A percentile compares a stretch with the other conserved stretches of the same genome.
phyloP scores from a whole-genome alignment of 1,140 invertebrate species.

The Cecropterus lyciades region DNA sequence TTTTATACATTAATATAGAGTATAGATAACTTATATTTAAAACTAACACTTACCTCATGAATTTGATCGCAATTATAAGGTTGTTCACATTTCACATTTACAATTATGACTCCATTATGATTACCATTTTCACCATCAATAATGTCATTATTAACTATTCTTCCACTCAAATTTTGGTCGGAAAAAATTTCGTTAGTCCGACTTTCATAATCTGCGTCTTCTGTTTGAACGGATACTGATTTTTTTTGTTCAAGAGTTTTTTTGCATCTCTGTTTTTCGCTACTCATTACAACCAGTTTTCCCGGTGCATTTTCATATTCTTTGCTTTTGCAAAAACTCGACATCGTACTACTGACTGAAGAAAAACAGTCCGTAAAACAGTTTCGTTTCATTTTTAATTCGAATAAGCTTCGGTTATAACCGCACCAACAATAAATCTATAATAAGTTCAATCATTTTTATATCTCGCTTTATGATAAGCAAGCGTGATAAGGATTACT shows the following conservation, averaged over 20 bases:
- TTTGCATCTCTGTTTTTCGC: constrained; percentile 17
- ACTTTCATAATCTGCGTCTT: constrained; percentile 26
- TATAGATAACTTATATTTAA: background rate
- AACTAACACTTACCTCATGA: background rate
- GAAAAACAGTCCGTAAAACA: constrained; percentile 17
- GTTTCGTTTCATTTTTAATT: constrained; percentile 14
- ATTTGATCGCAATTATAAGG: background rate
- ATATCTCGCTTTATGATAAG: constrained; percentile 5
- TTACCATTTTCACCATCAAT: background rate
- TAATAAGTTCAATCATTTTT: constrained; percentile 7
- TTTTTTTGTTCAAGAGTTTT: constrained; percentile 25
- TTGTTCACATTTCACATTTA: background rate
- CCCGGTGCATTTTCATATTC: constrained; percentile 13
- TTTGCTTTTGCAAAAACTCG: constrained; percentile 24
- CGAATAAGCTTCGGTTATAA: background rate
- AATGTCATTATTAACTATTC: background rate
- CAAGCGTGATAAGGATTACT: background rate
- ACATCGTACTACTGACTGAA: constrained; percentile 9
- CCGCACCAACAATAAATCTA: constrained; percentile 4
- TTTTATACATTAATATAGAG: no score
- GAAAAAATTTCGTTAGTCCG: background rate
- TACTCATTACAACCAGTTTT: constrained; percentile 26
- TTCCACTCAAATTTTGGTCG: background rate
- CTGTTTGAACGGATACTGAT: constrained; percentile 25
- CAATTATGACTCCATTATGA: background rate